Evolutionary conservation across 2,888 invertebrate genomes (phyloP), one percentile per base, ranked within the genome.

Genomic region (Calliphora vomitoria): DNA sequence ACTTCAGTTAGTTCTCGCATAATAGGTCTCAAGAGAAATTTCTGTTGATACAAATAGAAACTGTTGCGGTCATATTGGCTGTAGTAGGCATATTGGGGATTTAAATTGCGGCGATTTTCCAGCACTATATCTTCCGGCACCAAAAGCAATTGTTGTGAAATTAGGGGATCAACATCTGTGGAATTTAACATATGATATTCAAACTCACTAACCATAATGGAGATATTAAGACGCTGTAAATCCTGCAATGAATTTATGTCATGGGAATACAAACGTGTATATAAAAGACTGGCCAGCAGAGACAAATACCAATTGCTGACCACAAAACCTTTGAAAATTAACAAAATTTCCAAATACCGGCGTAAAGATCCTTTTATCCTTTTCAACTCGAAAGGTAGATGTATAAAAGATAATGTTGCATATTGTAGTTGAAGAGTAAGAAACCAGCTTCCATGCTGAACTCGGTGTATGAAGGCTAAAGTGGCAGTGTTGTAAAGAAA

Each of bases 1-100:
- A 78, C 11, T 13, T 83, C 31, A 0, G 1, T 18, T 1, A 89
- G 64, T 6, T 64, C 60, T 38, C 81, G 84, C 68, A 89, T 87
- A 6, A 80, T 58, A 0, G 88, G 89, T 18, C 50, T 82, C 25
- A 41, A 18, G 50, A 88, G 38, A 55, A 79, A 87, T n/a, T 87
- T 86, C 50, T 90, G 90, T 44, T 90, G 90, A 53, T 89, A 82
- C 1, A 90, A 35, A 64, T 86, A 90, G 15, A 89, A 90, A 8
- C 85, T 76, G 55, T 86, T 84, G 41, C 85, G 88, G 4, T 90
- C 60, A 47, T 11, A 10, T 25, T 79, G 81, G 18, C 80, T 47
- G 66, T 87, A 76, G 38, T 87, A 88, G 18, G 88, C 84, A 13
- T 75, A 74, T 1, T 55, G 55, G 0, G 84, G 68, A 18, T 84